These are phyloP conservation scores for Axis porcinus DNA, from an alignment of 2,113 vertebrate species.

Conservation along the genomic window DNA sequence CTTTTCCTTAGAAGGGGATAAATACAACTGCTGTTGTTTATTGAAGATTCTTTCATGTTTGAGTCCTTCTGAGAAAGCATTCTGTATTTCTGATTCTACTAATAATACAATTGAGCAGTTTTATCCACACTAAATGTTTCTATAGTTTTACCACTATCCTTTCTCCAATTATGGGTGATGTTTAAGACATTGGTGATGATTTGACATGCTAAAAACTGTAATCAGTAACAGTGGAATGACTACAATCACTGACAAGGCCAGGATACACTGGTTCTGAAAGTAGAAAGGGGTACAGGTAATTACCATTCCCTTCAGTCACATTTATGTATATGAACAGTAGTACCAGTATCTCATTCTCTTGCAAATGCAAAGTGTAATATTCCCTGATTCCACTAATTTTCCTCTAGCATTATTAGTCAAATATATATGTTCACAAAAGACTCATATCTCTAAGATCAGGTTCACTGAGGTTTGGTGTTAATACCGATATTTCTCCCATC, in stretches of 20 bases:
- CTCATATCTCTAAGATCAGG: neutral
- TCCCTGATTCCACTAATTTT: conserved; percentile 13
- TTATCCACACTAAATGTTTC: neutral
- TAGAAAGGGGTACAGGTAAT: conserved; percentile 33
- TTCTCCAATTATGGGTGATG: neutral
- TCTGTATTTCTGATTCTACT: conserved; percentile 2
- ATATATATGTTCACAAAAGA: conserved; percentile 1
- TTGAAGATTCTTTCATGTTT: conserved; percentile 8
- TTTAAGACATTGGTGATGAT: neutral
- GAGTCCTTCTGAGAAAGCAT: neutral
- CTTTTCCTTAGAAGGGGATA: neutral
- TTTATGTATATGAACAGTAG: neutral
- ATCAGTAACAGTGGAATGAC: neutral
- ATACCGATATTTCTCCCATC: neutral
- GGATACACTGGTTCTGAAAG: conserved; percentile 10
- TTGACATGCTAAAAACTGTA: conserved; percentile 26
- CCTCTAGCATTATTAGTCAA: neutral
- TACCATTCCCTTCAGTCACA: neutral
- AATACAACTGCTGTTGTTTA: neutral
- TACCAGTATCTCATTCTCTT: neutral
- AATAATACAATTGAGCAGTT: neutral
- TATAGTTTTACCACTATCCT: neutral
- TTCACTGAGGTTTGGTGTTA: neutral
- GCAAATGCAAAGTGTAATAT: conserved; percentile 7
- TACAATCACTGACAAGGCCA: conserved; percentile 31